Evolutionary conservation across 2,113 vertebrate species (phyloP), one percentile per base, ranked within the genome.

Genomic region (Sceloporus tristichus): DNA sequence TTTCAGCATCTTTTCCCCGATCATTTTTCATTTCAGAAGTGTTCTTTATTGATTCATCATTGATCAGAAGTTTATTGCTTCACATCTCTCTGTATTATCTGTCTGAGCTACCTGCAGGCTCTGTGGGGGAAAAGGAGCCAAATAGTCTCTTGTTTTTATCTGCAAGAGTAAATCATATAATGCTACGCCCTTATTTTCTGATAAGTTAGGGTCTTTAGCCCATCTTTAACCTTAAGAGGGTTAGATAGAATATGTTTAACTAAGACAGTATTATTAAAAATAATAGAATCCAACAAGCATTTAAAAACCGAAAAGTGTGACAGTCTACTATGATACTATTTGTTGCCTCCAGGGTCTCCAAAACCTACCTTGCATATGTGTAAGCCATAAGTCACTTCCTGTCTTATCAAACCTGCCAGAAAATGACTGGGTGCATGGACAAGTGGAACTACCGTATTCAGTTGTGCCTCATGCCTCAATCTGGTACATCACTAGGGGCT

Each of bases 51-150:
- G 71, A 90, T 42, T 68, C 34, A 68, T 77, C 80, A 82, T 53
- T 85, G 77, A 92, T 74, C 71, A 70, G 40, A 91, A 29, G 75
- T 86, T 88, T 93, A 89, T 85, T 89, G 90, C 89, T 94, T 93
- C 88, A 68, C 29, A 75, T 74, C 91, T 91, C 27, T 53, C 85
- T 79, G 89, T 23, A 85, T 93, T 79, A 91, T 83, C 78, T 87
- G 34, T 83, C 90, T 0, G 0, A 65, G 65, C 91, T 90, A 70
- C 91, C 92, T 89, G 79, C 62, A 92, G 84, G 83, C 75, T 93
- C 34, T 29, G 65, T 1, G 0, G 92, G 56, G 91, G 0, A 91
- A n/a, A 88, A 79, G 68, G 90, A 62, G 90, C 83, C 87, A 91
- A 93, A 89, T 21, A 42, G 40, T 21, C 54, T 19, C 62, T 70